phyloP scores from a whole-genome alignment of 1,140 invertebrate species.

The Drosophila sechellia region DNA sequence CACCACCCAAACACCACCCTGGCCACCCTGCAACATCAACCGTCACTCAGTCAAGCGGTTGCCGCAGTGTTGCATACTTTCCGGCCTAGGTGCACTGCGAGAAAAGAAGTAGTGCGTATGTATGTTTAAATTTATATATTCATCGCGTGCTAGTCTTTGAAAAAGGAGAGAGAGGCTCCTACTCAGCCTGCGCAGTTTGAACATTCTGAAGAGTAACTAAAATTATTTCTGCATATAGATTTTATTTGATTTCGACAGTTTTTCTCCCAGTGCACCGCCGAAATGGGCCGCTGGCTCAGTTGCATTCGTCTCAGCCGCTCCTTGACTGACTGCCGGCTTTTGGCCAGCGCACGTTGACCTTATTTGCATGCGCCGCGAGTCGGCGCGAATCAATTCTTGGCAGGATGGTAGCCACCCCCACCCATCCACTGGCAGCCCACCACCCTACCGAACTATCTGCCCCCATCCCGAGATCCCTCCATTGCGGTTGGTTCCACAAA shows the following conservation, averaged over 20 bases:
- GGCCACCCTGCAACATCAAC: conserved; percentile 12
- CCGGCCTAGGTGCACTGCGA: conserved; percentile 45
- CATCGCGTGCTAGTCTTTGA: too few relatives aligned
- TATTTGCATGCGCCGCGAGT: conserved; percentile 69
- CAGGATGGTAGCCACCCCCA: conserved; percentile 14
- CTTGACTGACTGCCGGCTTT: conserved; percentile 55
- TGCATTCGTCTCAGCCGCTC: conserved; percentile 30
- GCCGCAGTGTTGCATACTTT: conserved; percentile 72
- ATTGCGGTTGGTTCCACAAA: conserved; percentile 53
- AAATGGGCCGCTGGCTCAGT: conserved; percentile 43
- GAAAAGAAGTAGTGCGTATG: neutral
- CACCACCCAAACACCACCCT: neutral
- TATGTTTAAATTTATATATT: neutral
- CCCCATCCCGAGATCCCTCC: conserved; percentile 20
- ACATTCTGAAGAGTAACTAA: too few relatives aligned
- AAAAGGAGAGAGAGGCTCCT: too few relatives aligned
- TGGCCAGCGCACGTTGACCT: conserved; percentile 78
- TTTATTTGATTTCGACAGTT: neutral
- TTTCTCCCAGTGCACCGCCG: conserved; percentile 2
- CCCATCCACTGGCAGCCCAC: neutral
- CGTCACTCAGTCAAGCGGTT: conserved; percentile 63
- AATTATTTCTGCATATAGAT: too few relatives aligned
- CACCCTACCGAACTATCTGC: neutral
- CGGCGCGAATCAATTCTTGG: conserved; percentile 75
- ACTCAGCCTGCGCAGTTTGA: too few relatives aligned